Base-by-base conservation (phyloP, 2,797 vertebrate species). In the Phataginus tricuspis region DNA sequence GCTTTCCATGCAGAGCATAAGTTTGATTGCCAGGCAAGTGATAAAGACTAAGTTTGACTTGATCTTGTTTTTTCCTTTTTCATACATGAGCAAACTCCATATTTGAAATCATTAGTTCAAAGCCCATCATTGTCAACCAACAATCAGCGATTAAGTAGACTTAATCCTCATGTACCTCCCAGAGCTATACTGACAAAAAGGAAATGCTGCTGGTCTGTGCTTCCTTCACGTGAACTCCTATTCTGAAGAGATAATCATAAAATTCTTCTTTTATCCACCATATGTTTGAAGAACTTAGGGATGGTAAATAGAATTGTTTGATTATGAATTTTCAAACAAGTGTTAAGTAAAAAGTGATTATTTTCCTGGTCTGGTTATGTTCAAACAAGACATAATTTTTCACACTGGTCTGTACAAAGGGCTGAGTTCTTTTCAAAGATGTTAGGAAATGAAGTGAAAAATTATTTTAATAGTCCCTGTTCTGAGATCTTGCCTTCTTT, bases 371-470 rank as follows among this genome's bases (percentile, higher is more conserved):
- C 71, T 96, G 11, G 7, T 84, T 89, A 95, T 86, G 55, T 84
- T 86, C 77, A 96, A 61, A 85, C 27, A 84, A 93, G 55, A 27
- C 14, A 61, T 92, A 90, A 86, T 79, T 29, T 88, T 93, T 85
- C 29, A 90, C 18, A 66, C 6, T 39, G 53, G 29, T 34, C 49
- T 82, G 27, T 63, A 85, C 34, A 92, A 83, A 74, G 61, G 64
- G 45, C 82, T 85, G 42, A 39, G 7, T 9, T 57, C 29, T 78
- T 87, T 61, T 18, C 42, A 82, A 89, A 95, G 53, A 86, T 72
- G 53, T 92, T 92, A 61, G 66, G 16, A 95, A 94, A 92, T 94
- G 39, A 96, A 90, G 15, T 92, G 25, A 94, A 92, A 91, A 92
- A 57, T 5, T 53, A 78, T 91, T 95, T 93, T 90, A 72, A 89